Evolutionary conservation across 2,888 invertebrate genomes (phyloP), one percentile per base, ranked within the genome.

Genomic region (Xylocampa areola): DNA sequence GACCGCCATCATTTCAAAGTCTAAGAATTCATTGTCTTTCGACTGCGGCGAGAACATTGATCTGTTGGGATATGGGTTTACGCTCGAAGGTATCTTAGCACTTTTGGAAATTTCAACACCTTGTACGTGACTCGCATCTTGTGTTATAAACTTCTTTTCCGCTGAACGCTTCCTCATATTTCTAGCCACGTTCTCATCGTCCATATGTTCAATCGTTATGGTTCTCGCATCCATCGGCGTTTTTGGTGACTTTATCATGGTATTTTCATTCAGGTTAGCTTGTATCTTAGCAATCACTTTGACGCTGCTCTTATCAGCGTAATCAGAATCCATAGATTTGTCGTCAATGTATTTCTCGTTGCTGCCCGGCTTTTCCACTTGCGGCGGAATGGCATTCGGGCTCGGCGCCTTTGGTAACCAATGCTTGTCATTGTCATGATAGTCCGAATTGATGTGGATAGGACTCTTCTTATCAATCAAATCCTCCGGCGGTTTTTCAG

Each of bases 1-100:
- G 36, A 95, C 94, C 1, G 95, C 94, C 55, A 96, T 82, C 79
- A 96, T 94, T 63, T 95, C 96, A 72, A 96, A 95, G 59, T 96
- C 96, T 68, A 95, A 95, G 13, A 96, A 81, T 73, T 96, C 96
- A 16, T 94, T 94, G 17, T 95, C 95, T 74, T 95, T 95, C 29
- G 95, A 95, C 63, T 96, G 96, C 3, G 97, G 96, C 0, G 96
- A 96, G 85, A 96, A 96, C 82, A 96, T 96, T 0, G 96, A 96
- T 47, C 96, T 94, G 76, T 94, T 95, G 8, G 94, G 91, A 69
- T 90, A 91, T 6, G 87, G 83, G 76, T 90, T 91, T 2, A 81
- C 81, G 6, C 87, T 75, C 3, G 91, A 90, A n/a, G 92, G 92
- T 80, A 93, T 92, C 77, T 93, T 93, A 25, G 93, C 92, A 69